Evolutionary conservation across 2,113 vertebrate species (phyloP), one percentile per base, ranked within the genome.

Genomic region (Xenopus laevis): DNA sequence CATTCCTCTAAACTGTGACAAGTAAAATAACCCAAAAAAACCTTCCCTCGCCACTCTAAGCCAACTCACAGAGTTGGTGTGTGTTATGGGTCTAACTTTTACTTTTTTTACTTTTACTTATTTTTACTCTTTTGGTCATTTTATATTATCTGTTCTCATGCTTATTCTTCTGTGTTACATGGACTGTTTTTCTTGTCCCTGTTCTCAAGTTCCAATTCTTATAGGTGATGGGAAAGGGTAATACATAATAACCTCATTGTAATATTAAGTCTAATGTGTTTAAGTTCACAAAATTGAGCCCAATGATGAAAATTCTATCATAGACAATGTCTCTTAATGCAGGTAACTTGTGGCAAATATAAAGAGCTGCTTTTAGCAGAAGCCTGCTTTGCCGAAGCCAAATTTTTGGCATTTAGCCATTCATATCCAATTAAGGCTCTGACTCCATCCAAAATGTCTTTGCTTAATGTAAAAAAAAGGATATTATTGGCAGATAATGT

Each of bases 361-460:
- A 77, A 21, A 85, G 82, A 87, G 84, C 86, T 85, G 84, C 78
- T 79, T 75, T 79, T 80, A 81, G 82, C 72, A 65, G 57, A 65
- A 58, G 63, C 73, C 73, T 1, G 11, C 80, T 79, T 83, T 81
- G 78, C 0, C 27, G 82, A 78, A 84, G 79, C 75, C 71, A 50
- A 83, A 81, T 85, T 79, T 55, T 68, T 83, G 87, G 85, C 81
- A 88, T 85, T 84, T 88, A 85, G 84, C 84, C 84, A 86, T 88
- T 89, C 86, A 88, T 82, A 80, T 79, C 18, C 50, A 78, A 81
- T 63, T 59, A 72, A 84, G 84, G 85, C 65, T 23, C 57, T 69
- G 82, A 64, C 79, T 81, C 81, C 83, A 83, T 79, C 78, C 83
- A 85, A 85, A 79, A 80, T 17, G 73, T 33, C 30, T 33, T 72